Conservation (phyloP, 2,888 invertebrate genomes). For the Bedellia somnulentella region DNA sequence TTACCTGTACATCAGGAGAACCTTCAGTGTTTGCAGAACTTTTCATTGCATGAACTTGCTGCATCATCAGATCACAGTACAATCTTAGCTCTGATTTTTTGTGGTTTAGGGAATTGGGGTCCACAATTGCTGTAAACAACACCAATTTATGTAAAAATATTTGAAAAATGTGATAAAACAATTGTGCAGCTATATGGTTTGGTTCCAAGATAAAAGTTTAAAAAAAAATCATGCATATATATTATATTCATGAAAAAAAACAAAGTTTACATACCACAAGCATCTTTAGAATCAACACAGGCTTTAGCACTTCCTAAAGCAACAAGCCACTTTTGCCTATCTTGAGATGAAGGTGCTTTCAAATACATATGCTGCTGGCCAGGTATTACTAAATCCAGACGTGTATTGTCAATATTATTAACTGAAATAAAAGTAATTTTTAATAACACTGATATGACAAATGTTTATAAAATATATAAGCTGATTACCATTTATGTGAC, state of each 20-base stretch:
- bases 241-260: too few relatives aligned
- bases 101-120: constrained; percentile 64
- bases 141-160: too few relatives aligned
- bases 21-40: constrained; percentile 60
- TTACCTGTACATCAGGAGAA: constrained; percentile 64
- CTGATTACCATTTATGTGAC: constrained; percentile 75
- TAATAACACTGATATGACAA: not conserved
- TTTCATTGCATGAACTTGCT: constrained; percentile 78
- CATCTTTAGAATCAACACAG: constrained; percentile 53
- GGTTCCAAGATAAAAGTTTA: too few relatives aligned
- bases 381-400: constrained; percentile 78
- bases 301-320: constrained; percentile 80
- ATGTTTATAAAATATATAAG: not conserved
- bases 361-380: constrained; percentile 82
- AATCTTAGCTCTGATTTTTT: constrained; percentile 78
- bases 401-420: constrained; percentile 68
- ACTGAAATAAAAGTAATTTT: constrained; percentile 42
- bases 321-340: constrained; percentile 80
- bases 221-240: too few relatives aligned
- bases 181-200: too few relatives aligned
- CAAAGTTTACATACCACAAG: too few relatives aligned
- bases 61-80: constrained; percentile 82
- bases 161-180: too few relatives aligned
- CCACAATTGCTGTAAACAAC: constrained; percentile 50
- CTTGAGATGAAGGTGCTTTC: constrained; percentile 73